Evolutionary conservation across 2,797 vertebrate species (phyloP), one percentile per base, ranked within the genome.

Genomic region (Cheirogaleus major): DNA sequence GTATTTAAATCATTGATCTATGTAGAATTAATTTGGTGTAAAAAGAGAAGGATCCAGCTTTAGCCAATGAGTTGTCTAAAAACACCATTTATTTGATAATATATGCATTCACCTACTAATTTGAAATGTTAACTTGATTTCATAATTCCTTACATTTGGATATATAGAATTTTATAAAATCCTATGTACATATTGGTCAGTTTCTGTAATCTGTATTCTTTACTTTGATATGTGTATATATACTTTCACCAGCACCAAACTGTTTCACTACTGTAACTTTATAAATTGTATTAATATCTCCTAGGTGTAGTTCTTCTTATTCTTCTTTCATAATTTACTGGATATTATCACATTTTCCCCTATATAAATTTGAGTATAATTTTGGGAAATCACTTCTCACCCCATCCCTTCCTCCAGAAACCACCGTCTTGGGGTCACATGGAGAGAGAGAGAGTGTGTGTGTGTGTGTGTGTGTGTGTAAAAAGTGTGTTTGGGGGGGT

Each of bases 81-180:
- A 91, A 78, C 6, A 57, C 32, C 22, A 57, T 38, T 93, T 85
- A 79, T 67, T 75, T 87, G 25, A 17, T 41, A 92, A 65, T 91
- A 32, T 18, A 65, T 41, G 9, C 48, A 76, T 73, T 92, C 83
- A 23, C 20, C 30, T 45, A 90, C 4, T 57, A 89, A 67, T 63
- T 92, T 82, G 41, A 95, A 96, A 65, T 79, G 27, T 48, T 88
- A 0, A 79, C 45, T 94, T 76, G 32, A 88, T 91, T 93, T 96
- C 13, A 52, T 86, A 75, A 67, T 59, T 84, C 69, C 6, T 50
- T 80, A 1, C 61, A 63, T 75, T 93, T 43, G 55, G 12, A 45
- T 69, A 67, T 72, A 32, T 73, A 86, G 69, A 14, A 57, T 95
- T 93, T 95, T 95, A 59, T 87, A 83, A 92, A 89, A 13, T 92